Base-by-base conservation (phyloP, 2,888 invertebrate species). In the Gisinianus flammeolus region DNA sequence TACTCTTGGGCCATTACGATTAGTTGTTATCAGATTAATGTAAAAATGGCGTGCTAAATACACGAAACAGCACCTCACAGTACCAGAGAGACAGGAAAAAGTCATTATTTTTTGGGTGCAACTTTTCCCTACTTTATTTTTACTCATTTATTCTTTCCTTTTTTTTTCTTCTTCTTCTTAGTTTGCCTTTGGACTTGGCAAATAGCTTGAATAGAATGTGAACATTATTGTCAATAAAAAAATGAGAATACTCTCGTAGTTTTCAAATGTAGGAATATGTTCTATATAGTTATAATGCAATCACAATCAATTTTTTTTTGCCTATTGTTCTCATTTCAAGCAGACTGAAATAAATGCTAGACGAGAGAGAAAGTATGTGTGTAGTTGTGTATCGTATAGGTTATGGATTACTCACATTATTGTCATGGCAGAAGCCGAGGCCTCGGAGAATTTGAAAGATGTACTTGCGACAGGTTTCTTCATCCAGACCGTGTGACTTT, bases 371-470 rank as follows among this genome's bases (percentile, higher is more conserved):
- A n/a, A n/a, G n/a, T n/a, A n/a, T n/a, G n/a, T n/a, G n/a, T n/a
- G n/a, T n/a, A n/a, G n/a, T n/a, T n/a, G 44, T 44, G 6, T 44
- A 44, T 2, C 12, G 3, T 44, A 19, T 44, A 44, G 35, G 12
- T 35, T 35, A 12, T 35, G 35, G 58, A 24, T 58, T 58, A 35
- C 91, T 91, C 87, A 94, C 95, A 86, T 94, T 92, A 87, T 94
- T 93, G 83, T 90, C 89, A 87, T 95, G 96, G 86, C 95, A 95
- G 86, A 94, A 95, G 85, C 91, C 91, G 33, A 94, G 89, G 28
- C 92, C 94, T 72, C 93, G 91, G n/a, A 94, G 88, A 58, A 95
- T 91, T 88, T 96, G 95, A 87, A 90, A 95, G 64, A 94, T 90
- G 85, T 94, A 91, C 85, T 92, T 92, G 84, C 93, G 90, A 56